These are phyloP conservation scores for Anthrax anthrax DNA, from an alignment of 2,888 invertebrate species.

Conservation along the genomic window DNA sequence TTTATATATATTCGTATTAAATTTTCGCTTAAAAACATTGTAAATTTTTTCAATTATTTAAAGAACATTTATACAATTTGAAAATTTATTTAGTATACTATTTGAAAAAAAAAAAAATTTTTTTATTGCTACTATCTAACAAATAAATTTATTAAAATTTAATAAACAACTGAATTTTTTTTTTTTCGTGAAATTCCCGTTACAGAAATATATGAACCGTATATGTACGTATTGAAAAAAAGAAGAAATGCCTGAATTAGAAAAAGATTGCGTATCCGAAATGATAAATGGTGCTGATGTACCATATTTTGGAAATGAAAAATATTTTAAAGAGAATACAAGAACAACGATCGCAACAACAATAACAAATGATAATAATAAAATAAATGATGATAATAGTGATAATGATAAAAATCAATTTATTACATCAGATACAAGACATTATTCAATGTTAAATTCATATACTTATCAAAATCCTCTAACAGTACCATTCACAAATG, in stretches of 20 bases:
- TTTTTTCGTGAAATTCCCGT: too few relatives aligned
- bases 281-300: conserved; percentile 28
- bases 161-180: too few relatives aligned
- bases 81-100: too few relatives aligned
- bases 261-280: conserved; percentile 28
- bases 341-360: background rate
- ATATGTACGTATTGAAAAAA: too few relatives aligned
- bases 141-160: too few relatives aligned
- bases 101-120: too few relatives aligned
- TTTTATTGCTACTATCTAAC: too few relatives aligned
- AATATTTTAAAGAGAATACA: background rate
- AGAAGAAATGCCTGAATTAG: conserved; percentile 29
- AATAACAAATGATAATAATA: background rate
- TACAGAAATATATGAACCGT: too few relatives aligned
- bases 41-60: too few relatives aligned
- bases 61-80: too few relatives aligned
- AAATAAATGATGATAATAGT: background rate
- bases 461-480: conserved; percentile 30
- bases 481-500: conserved; percentile 21
- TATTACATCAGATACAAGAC: background rate
- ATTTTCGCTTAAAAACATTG: too few relatives aligned
- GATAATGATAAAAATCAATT: background rate
- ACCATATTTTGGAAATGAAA: conserved; percentile 22
- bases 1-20: too few relatives aligned
- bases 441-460: conserved; percentile 17